Evolutionary conservation across 2,888 invertebrate species (phyloP).

Genomic region (Prosopocoilus inquinatus): DNA sequence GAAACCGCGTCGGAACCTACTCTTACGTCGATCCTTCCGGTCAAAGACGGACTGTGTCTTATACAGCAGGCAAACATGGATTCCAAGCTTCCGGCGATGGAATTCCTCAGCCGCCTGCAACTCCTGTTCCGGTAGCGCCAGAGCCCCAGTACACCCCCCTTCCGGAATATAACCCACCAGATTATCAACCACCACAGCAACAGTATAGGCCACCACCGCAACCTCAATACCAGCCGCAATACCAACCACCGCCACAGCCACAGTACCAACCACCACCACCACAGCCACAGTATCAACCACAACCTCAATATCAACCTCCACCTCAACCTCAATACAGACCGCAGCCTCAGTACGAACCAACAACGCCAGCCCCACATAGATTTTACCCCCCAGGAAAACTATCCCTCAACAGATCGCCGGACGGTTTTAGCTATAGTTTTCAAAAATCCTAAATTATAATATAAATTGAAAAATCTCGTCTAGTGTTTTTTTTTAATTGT

Average conservation of each 20-base stretch:
- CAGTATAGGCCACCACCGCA: conserved; percentile 50
- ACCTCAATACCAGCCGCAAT: conserved; percentile 45
- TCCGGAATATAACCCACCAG: conserved; percentile 54
- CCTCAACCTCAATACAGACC: conserved; percentile 34
- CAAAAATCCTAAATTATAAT: conserved; percentile 55
- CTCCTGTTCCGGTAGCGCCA: conserved; percentile 56
- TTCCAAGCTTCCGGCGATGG: conserved; percentile 79
- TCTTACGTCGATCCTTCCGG: conserved; percentile 84
- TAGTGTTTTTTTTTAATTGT: conserved; percentile 8
- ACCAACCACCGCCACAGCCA: conserved; percentile 49
- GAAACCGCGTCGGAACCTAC: conserved; percentile 79
- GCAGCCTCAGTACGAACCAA: conserved; percentile 45
- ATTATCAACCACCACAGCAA: conserved; percentile 36
- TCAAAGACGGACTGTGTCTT: conserved; percentile 75
- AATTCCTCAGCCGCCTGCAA: conserved; percentile 51
- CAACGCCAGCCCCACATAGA: conserved; percentile 70
- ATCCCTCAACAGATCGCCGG: conserved; percentile 81
- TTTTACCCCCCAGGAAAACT: conserved; percentile 86
- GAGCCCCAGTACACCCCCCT: conserved; percentile 58
- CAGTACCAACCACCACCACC: conserved; percentile 36
- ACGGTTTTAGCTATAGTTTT: conserved; percentile 85
- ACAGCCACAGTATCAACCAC: conserved; percentile 37
- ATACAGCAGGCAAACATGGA: conserved; percentile 83
- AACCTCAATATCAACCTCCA: conserved; percentile 50
- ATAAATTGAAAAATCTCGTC: not conserved